These are phyloP conservation scores for Lynx canadensis DNA, from an alignment of 2,113 vertebrate species.

Conservation along the genomic window DNA sequence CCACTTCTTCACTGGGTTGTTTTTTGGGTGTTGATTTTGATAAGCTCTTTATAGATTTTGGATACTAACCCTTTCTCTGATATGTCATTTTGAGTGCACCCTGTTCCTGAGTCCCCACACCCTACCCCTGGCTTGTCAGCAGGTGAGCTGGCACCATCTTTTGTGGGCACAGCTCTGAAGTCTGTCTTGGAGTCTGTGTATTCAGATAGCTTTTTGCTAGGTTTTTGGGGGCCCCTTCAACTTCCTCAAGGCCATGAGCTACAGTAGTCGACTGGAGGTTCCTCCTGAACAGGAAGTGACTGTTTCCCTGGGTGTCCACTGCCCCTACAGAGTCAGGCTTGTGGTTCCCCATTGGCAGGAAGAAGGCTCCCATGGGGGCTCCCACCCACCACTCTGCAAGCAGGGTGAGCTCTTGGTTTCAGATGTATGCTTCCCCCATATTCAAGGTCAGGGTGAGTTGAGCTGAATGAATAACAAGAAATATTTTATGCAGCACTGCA, in stretches of 20 bases:
- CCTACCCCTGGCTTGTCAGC: background rate
- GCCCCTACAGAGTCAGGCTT: background rate
- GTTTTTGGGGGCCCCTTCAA: background rate
- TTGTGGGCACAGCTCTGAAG: background rate
- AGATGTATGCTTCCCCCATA: background rate
- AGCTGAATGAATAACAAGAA: background rate
- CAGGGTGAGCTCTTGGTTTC: background rate
- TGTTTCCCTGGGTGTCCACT: background rate
- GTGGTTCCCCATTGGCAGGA: background rate
- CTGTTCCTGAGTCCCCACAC: background rate
- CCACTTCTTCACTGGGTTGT: too few species aligned
- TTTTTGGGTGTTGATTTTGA: too few species aligned
- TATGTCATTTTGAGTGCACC: background rate
- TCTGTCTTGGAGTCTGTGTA: background rate
- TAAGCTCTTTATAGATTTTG: too few species aligned
- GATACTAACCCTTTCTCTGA: too few species aligned
- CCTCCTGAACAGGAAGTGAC: background rate
- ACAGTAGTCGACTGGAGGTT: background rate
- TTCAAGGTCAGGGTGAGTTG: background rate
- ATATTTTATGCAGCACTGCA: background rate
- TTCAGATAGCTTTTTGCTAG: background rate
- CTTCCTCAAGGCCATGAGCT: background rate
- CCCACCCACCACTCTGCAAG: fast-evolving
- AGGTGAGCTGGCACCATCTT: background rate
- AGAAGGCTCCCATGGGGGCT: background rate